A percentile compares a stretch with the other conserved stretches of the same genome.
phyloP scores from a whole-genome alignment of 2,888 invertebrate genomes.

The Rhamnusium bicolor region DNA sequence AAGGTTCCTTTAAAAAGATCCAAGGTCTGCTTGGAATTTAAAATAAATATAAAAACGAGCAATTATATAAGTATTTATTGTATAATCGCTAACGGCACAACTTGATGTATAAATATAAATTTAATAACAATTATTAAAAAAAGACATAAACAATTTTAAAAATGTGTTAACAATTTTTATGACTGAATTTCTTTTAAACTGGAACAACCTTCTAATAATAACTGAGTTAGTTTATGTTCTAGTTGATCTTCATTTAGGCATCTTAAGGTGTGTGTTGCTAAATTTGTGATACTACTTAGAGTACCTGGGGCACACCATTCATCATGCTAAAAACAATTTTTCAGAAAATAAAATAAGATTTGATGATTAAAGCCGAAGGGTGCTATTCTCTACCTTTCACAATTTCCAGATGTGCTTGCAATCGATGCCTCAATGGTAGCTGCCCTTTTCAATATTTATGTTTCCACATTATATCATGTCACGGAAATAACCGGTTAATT shows the following conservation, averaged over 20 bases:
- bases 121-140: conserved; percentile 18
- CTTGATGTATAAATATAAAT: conserved; percentile 30
- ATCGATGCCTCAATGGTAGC: too few relatives aligned
- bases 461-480: too few relatives aligned
- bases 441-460: too few relatives aligned
- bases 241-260: conserved; percentile 69
- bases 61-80: conserved; percentile 19
- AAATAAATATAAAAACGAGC: not conserved
- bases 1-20: too few relatives aligned
- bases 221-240: conserved; percentile 70
- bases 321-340: conserved; percentile 61
- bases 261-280: conserved; percentile 69
- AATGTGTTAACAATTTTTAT: conserved; percentile 34
- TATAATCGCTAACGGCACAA: conserved; percentile 29
- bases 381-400: too few relatives aligned
- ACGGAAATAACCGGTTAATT: too few relatives aligned
- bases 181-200: conserved; percentile 58
- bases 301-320: conserved; percentile 67
- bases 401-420: too few relatives aligned
- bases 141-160: conserved; percentile 20
- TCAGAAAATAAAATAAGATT: too few relatives aligned
- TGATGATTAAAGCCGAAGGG: too few relatives aligned
- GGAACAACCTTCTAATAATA: conserved; percentile 72
- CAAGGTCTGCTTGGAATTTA: too few relatives aligned
- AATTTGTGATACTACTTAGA: conserved; percentile 64